These are phyloP conservation scores for Cercopithecus mona DNA, from an alignment of 2,113 vertebrate genomes.

Conservation along the genomic window DNA sequence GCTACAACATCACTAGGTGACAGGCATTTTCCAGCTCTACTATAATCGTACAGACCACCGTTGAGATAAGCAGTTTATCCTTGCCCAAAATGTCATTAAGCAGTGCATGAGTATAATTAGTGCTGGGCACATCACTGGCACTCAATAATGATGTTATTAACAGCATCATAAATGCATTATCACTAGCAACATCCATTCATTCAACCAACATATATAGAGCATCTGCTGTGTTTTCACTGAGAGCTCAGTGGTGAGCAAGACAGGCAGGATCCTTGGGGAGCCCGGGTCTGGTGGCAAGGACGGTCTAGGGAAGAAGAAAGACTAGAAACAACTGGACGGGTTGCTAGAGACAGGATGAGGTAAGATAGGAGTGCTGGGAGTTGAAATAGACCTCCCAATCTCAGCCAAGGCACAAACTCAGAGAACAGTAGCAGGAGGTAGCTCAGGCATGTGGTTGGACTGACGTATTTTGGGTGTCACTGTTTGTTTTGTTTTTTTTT, in stretches of 20 bases:
- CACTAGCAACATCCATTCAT: background rate
- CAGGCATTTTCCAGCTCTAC: background rate
- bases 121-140: background rate
- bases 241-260: background rate
- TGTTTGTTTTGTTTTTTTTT: too few relatives aligned
- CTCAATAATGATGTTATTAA: background rate
- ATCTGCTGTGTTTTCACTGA: background rate
- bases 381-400: background rate
- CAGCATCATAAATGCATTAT: background rate
- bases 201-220: background rate
- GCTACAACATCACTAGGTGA: background rate
- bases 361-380: background rate
- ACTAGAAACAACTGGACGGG: background rate
- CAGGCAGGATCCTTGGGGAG: background rate
- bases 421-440: background rate
- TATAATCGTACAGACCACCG: background rate
- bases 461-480: background rate
- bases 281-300: background rate
- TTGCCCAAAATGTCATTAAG: background rate
- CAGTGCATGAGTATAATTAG: background rate
- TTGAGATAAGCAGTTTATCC: background rate
- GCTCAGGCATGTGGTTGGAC: background rate
- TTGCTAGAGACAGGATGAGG: background rate
- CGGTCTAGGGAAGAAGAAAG: background rate
- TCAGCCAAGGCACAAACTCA: background rate